Percentiles rank a stretch among this genome's conserved stretches.
phyloP scores from a whole-genome alignment of 2,888 invertebrate genomes.

The Myopa testacea region DNA sequence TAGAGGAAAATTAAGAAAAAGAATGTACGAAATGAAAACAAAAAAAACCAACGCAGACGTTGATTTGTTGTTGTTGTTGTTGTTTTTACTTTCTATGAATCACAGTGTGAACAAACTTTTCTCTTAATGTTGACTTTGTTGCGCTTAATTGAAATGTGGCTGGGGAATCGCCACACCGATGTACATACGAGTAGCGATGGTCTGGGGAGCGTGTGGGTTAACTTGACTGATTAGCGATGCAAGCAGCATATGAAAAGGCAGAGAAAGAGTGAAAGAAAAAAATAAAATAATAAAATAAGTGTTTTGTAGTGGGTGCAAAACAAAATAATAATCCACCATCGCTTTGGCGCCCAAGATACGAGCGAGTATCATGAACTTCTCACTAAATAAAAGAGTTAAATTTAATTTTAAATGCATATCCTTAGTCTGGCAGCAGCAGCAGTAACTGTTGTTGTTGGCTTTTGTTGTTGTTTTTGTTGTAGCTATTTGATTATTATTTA shows the following conservation, averaged over 20 bases:
- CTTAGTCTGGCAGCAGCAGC: conserved; percentile 14
- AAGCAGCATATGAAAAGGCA: not conserved
- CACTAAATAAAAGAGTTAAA: not conserved
- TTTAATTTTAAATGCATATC: conserved; percentile 14
- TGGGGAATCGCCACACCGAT: not conserved
- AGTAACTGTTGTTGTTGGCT: not conserved
- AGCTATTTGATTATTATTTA: not conserved
- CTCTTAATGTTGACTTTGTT: not conserved
- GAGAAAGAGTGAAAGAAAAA: not conserved
- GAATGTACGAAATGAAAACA: not conserved
- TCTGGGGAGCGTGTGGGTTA: not conserved
- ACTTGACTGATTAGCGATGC: conserved; percentile 19
- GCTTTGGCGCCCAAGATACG: not conserved
- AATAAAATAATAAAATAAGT: not conserved
- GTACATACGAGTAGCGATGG: not conserved
- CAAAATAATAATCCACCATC: not conserved
- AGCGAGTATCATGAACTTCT: not conserved
- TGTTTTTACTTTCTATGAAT: conserved; percentile 14
- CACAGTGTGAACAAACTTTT: conserved; percentile 4
- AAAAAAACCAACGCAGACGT: conserved; percentile 7
- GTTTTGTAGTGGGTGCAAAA: conserved; percentile 8
- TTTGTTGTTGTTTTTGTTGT: not conserved
- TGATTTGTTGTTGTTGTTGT: not conserved
- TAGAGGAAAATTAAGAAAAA: not conserved
- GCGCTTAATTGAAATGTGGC: conserved; percentile 17